Base-by-base conservation (phyloP, 2,888 invertebrate species). In the Andrena hattorfiana region DNA sequence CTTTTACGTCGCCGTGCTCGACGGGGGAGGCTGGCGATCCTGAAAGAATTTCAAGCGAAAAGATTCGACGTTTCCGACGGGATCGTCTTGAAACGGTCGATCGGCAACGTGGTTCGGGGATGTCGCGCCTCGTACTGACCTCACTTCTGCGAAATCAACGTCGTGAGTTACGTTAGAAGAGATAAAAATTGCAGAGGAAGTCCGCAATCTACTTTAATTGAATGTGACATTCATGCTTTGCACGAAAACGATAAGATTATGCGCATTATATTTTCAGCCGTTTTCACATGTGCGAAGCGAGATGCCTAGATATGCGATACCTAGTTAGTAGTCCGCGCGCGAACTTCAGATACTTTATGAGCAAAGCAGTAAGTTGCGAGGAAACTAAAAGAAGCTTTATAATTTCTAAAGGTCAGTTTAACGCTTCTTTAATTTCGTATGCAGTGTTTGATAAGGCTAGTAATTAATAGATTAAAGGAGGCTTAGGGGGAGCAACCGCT, bases 21-120 rank as follows among this genome's bases (percentile, higher is more conserved):
- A 64, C 60, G n/a, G 16, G 10, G 35, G 13, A 1, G 60, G 13
- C 26, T 20, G 63, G 49, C 13, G 67, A 60, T 63, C 54, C 83
- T 84, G 83, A 42, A 84, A 78, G 60, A 42, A 84, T 62, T 59
- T 54, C 62, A 75, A 82, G 66, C 69, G 54, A 69, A 64, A 64
- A 73, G 67, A 69, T 82, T 83, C 77, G 56, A 77, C 64, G 54
- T 70, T 59, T 70, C 26, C 26, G 49, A 63, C 30, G 51, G 5
- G 35, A 49, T 64, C 42, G n/a, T 32, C n/a, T 42, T 4, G 5
- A 16, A 35, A 42, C 26, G 64, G 30, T 32, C 49, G 16, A 10
- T 30, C 20, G 20, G 28, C 51, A 23, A 42, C 10, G n/a, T 20
- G n/a, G 26, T n/a, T 51, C 13, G n/a, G 30, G 64, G 23, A 13